Base-by-base conservation (phyloP, 2,797 vertebrate species). In the Enteromius paludinosus region DNA sequence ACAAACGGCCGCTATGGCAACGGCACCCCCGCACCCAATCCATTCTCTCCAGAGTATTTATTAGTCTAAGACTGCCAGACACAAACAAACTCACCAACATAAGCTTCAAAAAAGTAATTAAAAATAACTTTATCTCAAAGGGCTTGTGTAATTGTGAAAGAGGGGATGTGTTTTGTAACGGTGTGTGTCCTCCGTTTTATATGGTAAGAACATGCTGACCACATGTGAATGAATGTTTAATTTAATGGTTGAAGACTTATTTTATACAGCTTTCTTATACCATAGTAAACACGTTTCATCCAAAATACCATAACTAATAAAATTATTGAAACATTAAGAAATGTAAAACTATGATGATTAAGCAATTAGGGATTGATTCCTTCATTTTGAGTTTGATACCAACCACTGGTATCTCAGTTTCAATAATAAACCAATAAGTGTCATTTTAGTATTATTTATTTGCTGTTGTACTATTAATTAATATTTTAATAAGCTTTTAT, bases 41-140 rank as follows among this genome's bases (percentile, higher is more conserved):
- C 64, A 20, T 56, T 83, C 45, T 88, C 84, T 79, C 87, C 52
- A 69, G 81, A 78, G 85, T 71, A 49, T 87, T 66, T 30, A 74
- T 70, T 70, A 62, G 72, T 52, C 71, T 20, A 25, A 66, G 83
- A 41, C 77, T 73, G 61, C 47, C 30, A 69, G 43, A 59, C 77
- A n/a, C 78, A 52, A 38, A 28, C 35, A 30, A 14, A 30, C 41
- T 25, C 72, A n/a, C 38, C 18, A 76, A 68, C 38, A 59, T 15
- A 69, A 61, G 62, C 76, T 49, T 66, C 2, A n/a, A 38, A 66
- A 47, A 25, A 35, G 3, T 5, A 0, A 65, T 25, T 2, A 4
- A 62, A 30, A 47, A 72, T 33, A 43, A 5, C 4, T 25, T 59
- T 6, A 11, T 62, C 38, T 49, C n/a, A 30, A 23, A 49, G n/a